Conservation (phyloP, 2,113 vertebrate genomes). For the Sitta europaea region DNA sequence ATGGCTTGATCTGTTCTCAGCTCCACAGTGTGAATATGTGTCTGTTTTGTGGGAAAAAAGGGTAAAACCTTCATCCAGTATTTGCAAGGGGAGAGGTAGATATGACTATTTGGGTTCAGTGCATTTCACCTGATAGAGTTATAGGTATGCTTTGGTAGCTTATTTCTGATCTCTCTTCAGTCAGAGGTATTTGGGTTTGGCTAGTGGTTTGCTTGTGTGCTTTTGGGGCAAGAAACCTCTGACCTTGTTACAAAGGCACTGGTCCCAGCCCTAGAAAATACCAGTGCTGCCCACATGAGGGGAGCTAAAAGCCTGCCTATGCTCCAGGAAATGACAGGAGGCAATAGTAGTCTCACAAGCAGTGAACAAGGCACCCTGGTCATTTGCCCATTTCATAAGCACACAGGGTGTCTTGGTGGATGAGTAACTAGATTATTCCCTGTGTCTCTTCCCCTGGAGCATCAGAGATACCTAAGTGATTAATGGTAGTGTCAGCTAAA, state of each 20-base stretch:
- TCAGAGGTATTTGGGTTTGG: background rate
- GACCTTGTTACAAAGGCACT: background rate
- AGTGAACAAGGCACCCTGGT: background rate
- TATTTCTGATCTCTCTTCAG: background rate
- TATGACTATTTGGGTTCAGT: background rate
- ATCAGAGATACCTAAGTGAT: background rate
- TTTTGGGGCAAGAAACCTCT: background rate
- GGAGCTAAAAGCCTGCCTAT: background rate
- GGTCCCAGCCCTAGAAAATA: background rate
- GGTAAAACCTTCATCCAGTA: accelerated
- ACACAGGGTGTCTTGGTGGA: background rate
- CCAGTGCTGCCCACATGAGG: background rate
- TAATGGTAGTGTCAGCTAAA: background rate
- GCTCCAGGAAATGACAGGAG: background rate
- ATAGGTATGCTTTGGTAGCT: background rate
- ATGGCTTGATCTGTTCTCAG: background rate
- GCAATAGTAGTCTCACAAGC: background rate
- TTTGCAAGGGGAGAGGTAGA: background rate
- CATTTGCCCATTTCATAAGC: background rate
- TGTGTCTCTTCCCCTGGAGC: background rate
- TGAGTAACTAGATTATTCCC: background rate
- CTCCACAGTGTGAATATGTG: background rate
- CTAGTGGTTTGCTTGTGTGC: background rate
- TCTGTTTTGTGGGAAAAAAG: background rate
- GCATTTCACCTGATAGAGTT: background rate